phyloP scores from a whole-genome alignment of 92 coral and sea anemone species.

The Blastomussa wellsi region DNA sequence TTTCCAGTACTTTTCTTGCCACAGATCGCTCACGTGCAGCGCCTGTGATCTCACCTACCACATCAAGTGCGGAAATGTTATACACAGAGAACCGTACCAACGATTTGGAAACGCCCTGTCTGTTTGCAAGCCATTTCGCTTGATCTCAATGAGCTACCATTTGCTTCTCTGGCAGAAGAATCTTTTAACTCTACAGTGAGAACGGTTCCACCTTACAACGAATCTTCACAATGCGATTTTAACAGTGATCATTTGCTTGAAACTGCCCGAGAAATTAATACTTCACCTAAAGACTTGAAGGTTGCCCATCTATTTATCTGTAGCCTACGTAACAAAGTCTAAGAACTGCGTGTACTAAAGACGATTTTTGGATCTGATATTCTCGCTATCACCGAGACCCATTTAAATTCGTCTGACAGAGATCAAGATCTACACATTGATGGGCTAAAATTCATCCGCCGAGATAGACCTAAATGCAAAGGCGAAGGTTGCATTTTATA shows the following conservation, averaged over 20 bases:
- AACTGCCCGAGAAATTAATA: constrained; percentile 33
- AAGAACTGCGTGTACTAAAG: no score
- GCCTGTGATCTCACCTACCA: constrained; percentile 23
- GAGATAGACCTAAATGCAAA: no score
- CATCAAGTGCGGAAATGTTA: constrained; percentile 38
- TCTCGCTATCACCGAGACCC: no score
- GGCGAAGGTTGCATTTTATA: no score
- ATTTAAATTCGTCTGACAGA: no score
- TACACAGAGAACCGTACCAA: constrained; percentile 25
- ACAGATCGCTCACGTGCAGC: constrained; percentile 30
- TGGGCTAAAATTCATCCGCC: no score
- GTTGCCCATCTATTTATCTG: no score
- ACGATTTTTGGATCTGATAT: no score
- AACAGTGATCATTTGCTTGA: constrained; percentile 35
- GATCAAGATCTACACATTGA: no score
- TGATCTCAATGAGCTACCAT: constrained; percentile 36
- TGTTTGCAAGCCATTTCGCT: constrained; percentile 27
- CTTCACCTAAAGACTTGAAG: constrained; percentile 27
- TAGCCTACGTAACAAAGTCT: no score
- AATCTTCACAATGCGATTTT: constrained; percentile 32
- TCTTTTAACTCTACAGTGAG: constrained; percentile 34
- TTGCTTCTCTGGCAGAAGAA: constrained; percentile 41
- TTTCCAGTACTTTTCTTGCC: no score
- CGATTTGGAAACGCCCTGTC: constrained; percentile 35
- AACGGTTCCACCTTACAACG: constrained; percentile 37